Evolutionary conservation across 2,797 vertebrate genomes (phyloP), one percentile per base, ranked within the genome.

Genomic region (Pangasius krempfi): DNA sequence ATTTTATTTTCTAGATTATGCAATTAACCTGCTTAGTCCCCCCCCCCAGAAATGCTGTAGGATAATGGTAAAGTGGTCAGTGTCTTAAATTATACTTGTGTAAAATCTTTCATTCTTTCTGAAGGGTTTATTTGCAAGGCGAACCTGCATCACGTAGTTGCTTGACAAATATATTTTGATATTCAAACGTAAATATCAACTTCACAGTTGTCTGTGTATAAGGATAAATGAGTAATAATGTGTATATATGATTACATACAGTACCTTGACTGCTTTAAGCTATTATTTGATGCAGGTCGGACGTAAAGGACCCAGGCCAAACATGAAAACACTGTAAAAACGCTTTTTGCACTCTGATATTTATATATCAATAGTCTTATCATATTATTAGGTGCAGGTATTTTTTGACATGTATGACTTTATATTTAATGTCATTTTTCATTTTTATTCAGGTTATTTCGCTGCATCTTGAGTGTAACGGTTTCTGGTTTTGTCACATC

Each of bases 381-480:
- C 87, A 89, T 92, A 90, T 81, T 93, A 89, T 94, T 90, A 87
- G 85, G 93, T 94, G 94, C 95, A 95, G 95, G 94, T 96, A 94
- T 95, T 96, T 95, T 93, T 94, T 94, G 92, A 91, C 91, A 93
- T 94, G 93, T 95, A 94, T 95, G 95, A 94, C 93, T 95, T 94
- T 92, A 92, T 93, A 94, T 73, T 72, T 82, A n/a, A 80, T 30
- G 56, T 82, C 2, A 44, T 81, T 47, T 40, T 22, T 58, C 33
- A 44, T 89, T 87, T 88, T 78, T 54, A 78, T 90, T 91, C 79
- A 87, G 81, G 84, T 91, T 75, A 64, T 81, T 91, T 89, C 56
- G 82, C 86, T 90, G 60, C 50, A 33, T 90, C 47, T 88, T 18
- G 66, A 60, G 75, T 81, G 73, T 91, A 84, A 56, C 82, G 64